Base-by-base conservation (phyloP, 2,888 invertebrate genomes). In the Parasteatoda lunata region DNA sequence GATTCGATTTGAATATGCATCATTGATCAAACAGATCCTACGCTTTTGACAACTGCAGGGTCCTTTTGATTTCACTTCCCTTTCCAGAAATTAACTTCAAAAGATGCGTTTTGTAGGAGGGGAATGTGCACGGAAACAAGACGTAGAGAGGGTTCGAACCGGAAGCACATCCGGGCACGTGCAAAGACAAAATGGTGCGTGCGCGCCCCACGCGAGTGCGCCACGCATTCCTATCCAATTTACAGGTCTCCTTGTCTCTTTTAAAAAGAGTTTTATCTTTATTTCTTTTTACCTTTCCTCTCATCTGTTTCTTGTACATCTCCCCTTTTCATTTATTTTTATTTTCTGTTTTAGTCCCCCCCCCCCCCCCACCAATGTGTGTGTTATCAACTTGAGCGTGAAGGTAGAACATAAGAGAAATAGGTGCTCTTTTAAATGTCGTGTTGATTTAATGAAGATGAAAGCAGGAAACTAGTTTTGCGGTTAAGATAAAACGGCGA, bases 221-320 rank as follows among this genome's bases (percentile, higher is more conserved):
- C 30, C 30, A 59, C 30, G 66, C 80, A 86, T 86, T 86, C 85
- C 80, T 65, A 13, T n/a, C 77, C 85, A 85, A 86, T 86, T 86
- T 80, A 64, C 85, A 86, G 71, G 78, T 81, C 75, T 75, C 52
- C 79, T 54, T 71, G 65, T 65, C 52, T 52, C 54, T 77, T 59
- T 52, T 82, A 6, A 6, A 11, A 54, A 49, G 11, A 9, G 45
- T 47, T 64, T 48, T 77, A 66, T 77, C 65, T 76, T 75, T 64
- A 3, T 72, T 5, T 72, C 52, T 72, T 3, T 48, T 9, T 64
- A 5, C 65, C 59, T 71, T 54, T n/a, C 66, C 11, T 72, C 65
- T 73, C 30, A 52, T 70, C 13, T 54, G 13, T n/a, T 54, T 47
- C 9, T 59, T 13, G 69, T 15, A 13, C n/a, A n/a, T 47, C 15